Conservation (phyloP, 2,888 invertebrate genomes). For the Saturnia japonica region DNA sequence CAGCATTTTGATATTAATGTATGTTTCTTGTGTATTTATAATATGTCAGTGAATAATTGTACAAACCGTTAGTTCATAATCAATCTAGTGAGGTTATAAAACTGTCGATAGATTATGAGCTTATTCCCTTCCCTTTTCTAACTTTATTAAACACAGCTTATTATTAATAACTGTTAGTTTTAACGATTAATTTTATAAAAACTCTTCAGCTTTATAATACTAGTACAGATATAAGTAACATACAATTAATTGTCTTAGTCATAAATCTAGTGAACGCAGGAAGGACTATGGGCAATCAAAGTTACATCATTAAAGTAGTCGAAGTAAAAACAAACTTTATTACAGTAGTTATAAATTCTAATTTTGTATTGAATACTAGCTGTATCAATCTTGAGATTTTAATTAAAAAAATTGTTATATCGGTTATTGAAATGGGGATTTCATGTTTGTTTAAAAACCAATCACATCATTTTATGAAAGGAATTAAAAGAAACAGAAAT, state of each 20-base stretch:
- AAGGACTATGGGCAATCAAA: conserved; percentile 40
- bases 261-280: conserved; percentile 58
- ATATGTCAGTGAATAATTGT: conserved; percentile 34
- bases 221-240: conserved; percentile 64
- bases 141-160: no score
- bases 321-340: conserved; percentile 33
- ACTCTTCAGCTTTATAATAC: no score
- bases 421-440: not conserved
- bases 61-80: no score
- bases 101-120: no score
- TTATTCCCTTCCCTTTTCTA: no score
- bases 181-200: no score
- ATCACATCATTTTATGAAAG: no score
- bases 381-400: not conserved
- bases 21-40: conserved; percentile 24
- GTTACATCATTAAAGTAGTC: conserved; percentile 36
- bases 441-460: not conserved
- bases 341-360: conserved; percentile 13
- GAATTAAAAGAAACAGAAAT: not conserved
- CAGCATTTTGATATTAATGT: not conserved
- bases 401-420: not conserved
- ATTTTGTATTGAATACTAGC: not conserved
- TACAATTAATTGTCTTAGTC: conserved; percentile 54
- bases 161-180: conserved; percentile 54
- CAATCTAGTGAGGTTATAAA: no score